Base-by-base conservation (phyloP, 2,888 invertebrate genomes). In the Oscheius sp. region DNA sequence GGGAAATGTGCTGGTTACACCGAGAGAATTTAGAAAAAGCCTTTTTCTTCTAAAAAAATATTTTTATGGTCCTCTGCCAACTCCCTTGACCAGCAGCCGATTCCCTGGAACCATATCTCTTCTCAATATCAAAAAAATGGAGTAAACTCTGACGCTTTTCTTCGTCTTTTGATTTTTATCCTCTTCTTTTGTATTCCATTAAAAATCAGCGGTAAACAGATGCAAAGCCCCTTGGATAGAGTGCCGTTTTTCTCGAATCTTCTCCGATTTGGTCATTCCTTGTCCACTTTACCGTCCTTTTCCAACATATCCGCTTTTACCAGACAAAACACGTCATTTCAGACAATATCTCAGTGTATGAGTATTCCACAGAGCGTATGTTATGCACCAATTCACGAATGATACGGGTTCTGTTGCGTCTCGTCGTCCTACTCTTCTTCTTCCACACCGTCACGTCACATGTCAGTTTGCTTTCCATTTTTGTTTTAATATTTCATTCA, bases 341-440 rank as follows among this genome's bases (percentile, higher is more conserved):
- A 49, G 49, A 49, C n/a, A 3, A n/a, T 52, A 23, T 18, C 13
- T 13, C 25, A 55, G 21, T 25, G 55, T 55, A 55, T 55, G 55
- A 25, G 23, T 55, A 18, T 25, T 21, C 41, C 0, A 9, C 61
- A 7, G 61, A 43, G n/a, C 45, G 61, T 43, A 61, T 61, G 61
- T 61, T 61, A 61, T 61, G 61, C 61, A 43, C 43, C 41, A 61
- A 43, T 43, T 43, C 61, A 43, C 45, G 43, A 45, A 61, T 66
- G 52, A 66, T 66, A 23, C 66, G 66, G 35, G 52, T 52, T 27
- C 29, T 66, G 49, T 35, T 66, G 25, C 49, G 52, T n/a, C 52
- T 66, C 3, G n/a, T 66, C 13, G 21, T 27, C 16, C 25, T 66
- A 7, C 25, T 66, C 49, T 29, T 52, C 21, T 52, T 66, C 52